These are phyloP conservation scores for Leptothorax acervorum DNA, from an alignment of 2,888 invertebrate genomes.

Conservation along the genomic window DNA sequence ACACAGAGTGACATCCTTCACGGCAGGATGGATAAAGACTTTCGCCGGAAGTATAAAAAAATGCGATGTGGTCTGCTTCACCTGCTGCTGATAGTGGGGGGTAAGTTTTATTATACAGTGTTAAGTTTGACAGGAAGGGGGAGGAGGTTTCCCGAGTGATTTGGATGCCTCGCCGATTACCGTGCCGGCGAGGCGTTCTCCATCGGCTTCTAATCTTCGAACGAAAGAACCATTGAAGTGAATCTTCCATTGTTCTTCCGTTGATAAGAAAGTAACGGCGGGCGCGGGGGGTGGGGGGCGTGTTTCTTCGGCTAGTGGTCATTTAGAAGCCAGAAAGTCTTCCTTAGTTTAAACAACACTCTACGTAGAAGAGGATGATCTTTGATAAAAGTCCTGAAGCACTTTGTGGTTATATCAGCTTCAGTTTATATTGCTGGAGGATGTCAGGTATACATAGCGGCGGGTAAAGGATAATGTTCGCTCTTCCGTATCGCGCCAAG, in stretches of 20 bases:
- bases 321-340: background rate
- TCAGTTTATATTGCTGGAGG: background rate
- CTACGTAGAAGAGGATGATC: background rate
- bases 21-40: slow-evolving; percentile 74
- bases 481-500: slow-evolving; percentile 46
- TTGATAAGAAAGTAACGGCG: background rate
- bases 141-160: slow-evolving; percentile 2
- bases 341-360: slow-evolving; percentile 17
- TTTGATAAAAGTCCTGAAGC: slow-evolving; percentile 4
- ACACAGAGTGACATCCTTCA: background rate
- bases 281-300: too few species aligned
- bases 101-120: slow-evolving; percentile 74
- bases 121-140: background rate
- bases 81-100: slow-evolving; percentile 79
- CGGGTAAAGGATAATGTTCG: background rate
- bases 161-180: background rate
- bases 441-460: background rate
- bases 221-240: background rate
- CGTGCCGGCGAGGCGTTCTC: background rate
- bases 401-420: background rate
- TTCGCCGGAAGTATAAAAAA: slow-evolving; percentile 73
- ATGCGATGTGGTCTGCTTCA: slow-evolving; percentile 76
- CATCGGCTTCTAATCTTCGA: background rate
- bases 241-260: background rate
- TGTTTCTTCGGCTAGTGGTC: background rate